Percentiles rank a stretch among this genome's conserved stretches.
phyloP scores from a whole-genome alignment of 2,888 invertebrate species.

The Lucinisca nassula region DNA sequence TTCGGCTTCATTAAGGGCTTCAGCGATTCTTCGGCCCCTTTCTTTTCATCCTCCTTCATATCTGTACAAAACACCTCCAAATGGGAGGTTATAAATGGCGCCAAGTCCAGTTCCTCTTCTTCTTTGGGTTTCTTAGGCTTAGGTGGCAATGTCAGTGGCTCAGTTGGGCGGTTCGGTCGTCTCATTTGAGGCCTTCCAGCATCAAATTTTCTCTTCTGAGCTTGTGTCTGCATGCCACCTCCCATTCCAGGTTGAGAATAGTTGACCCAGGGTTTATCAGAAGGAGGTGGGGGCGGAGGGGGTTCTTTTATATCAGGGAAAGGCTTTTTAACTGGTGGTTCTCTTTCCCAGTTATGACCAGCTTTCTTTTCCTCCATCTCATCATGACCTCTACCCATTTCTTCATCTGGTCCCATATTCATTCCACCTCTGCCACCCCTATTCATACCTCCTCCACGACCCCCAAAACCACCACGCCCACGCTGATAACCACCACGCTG shows the following conservation, averaged over 20 bases:
- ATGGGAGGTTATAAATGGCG: constrained; percentile 59
- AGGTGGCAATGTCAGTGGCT: background rate
- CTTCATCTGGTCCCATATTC: background rate
- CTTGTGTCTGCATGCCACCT: background rate
- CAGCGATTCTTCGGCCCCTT: constrained; percentile 61
- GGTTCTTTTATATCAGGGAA: background rate
- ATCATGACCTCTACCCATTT: background rate
- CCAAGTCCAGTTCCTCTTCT: constrained; percentile 57
- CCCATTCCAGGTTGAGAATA: background rate
- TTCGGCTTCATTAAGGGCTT: constrained; percentile 71
- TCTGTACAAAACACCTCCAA: constrained; percentile 52
- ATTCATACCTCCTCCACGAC: constrained; percentile 14
- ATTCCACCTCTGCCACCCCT: constrained; percentile 30
- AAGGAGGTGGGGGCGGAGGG: background rate
- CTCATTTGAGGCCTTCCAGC: background rate
- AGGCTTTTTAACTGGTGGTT: background rate
- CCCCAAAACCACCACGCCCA: constrained; percentile 32
- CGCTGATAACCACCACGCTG: background rate
- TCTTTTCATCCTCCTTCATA: constrained; percentile 49
- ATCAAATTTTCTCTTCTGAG: background rate
- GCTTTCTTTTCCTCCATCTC: constrained; percentile 3
- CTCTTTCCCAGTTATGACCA: background rate
- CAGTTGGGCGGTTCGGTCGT: background rate
- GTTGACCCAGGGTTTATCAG: constrained; percentile 30
- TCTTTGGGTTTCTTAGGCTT: constrained; percentile 47